A percentile compares a stretch with the other conserved stretches of the same genome.
Conservation (phyloP, 2,113 vertebrate species). For the Cyanoramphus novaezelandiae region DNA sequence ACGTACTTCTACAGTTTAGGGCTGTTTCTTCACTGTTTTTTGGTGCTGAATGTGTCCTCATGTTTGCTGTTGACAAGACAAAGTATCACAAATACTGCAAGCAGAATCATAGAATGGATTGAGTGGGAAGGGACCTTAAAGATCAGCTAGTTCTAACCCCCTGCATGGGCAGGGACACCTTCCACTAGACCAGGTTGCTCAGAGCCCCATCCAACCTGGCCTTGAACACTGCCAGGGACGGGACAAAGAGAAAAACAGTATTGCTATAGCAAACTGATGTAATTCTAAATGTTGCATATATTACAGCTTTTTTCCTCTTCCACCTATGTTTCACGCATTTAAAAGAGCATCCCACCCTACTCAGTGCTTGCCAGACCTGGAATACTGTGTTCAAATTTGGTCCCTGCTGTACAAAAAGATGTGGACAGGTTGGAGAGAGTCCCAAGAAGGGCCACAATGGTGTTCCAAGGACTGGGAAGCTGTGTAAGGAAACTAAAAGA, state of each 20-base stretch:
- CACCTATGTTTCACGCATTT: background rate
- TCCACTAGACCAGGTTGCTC: background rate
- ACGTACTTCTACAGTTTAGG: background rate
- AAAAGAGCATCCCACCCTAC: background rate
- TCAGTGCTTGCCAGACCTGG: background rate
- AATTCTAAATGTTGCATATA: rapidly evolving
- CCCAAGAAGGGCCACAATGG: background rate
- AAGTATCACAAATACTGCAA: background rate
- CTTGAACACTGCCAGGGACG: background rate
- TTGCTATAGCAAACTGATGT: background rate
- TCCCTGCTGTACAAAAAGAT: background rate
- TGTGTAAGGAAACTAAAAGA: background rate
- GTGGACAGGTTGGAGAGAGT: background rate
- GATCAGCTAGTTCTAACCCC: background rate
- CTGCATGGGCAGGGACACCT: background rate
- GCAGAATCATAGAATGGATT: background rate
- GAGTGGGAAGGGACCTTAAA: background rate
- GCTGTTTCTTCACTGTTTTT: rapidly evolving
- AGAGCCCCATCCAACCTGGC: background rate
- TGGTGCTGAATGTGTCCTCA: background rate
- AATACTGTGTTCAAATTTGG: background rate
- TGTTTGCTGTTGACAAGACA: background rate
- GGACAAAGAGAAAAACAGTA: background rate
- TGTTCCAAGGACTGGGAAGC: background rate
- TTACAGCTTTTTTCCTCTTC: background rate